A percentile compares a stretch with the other conserved stretches of the same genome.
phyloP scores from a whole-genome alignment of 2,113 vertebrate species.

The Cephalopterus ornatus region DNA sequence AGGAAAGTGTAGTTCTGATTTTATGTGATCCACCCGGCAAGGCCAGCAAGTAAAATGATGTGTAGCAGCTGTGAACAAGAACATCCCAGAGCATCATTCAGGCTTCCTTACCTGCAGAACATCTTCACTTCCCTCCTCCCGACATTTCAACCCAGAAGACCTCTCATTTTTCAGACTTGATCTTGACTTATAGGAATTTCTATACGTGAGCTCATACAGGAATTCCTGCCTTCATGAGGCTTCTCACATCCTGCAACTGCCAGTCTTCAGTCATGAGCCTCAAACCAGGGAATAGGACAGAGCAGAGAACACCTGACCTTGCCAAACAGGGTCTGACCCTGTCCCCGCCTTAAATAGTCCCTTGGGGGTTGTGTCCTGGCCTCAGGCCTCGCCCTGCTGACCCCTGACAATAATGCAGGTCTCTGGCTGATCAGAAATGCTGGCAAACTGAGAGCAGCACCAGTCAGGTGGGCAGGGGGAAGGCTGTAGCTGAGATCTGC shows the following conservation, averaged over 20 bases:
- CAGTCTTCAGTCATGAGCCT: accelerated
- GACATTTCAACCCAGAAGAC: accelerated
- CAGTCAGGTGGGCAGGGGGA: not conserved
- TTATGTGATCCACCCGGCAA: accelerated
- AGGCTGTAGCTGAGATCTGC: not conserved
- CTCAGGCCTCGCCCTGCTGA: not conserved
- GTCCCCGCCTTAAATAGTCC: accelerated
- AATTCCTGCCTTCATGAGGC: accelerated
- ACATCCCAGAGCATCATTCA: accelerated
- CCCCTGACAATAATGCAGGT: not conserved
- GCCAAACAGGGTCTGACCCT: accelerated
- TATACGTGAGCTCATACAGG: accelerated
- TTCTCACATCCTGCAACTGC: accelerated
- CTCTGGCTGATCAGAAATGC: not conserved
- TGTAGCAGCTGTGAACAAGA: accelerated
- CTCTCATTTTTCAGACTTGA: not conserved
- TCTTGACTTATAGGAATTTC: not conserved
- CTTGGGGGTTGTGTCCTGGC: not conserved
- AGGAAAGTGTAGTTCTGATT: accelerated
- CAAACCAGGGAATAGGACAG: accelerated
- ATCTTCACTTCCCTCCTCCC: not conserved
- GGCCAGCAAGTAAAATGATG: not conserved
- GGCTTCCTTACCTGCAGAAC: not conserved
- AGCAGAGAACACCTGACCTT: accelerated
- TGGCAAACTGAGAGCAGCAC: not conserved